Percentiles rank a stretch among this genome's conserved stretches.
Evolutionary conservation across 2,797 vertebrate genomes (phyloP).

Genomic region (Nothura maculosa): DNA sequence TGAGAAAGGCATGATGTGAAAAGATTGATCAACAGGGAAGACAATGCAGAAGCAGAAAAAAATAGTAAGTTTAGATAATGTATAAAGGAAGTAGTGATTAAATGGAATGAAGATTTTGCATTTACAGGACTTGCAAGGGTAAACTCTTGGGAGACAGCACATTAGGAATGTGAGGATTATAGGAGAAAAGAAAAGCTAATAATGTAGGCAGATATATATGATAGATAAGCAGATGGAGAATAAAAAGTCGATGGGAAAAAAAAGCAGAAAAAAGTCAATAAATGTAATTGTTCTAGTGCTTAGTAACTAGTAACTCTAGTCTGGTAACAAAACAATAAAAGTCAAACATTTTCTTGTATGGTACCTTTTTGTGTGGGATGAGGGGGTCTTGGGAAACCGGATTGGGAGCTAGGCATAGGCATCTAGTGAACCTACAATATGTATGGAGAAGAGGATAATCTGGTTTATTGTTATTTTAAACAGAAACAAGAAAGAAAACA

Average conservation of each 20-base stretch:
- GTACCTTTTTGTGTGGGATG: constrained; percentile 78
- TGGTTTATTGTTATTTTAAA: constrained; percentile 76
- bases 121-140: not conserved
- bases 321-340: constrained; percentile 68
- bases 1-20: not conserved
- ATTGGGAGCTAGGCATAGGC: constrained; percentile 76
- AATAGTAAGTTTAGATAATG: not conserved
- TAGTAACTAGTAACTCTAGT: too few relatives aligned
- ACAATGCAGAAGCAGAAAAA: not conserved
- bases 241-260: not conserved
- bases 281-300: constrained; percentile 48
- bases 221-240: not conserved
- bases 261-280: constrained; percentile 5
- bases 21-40: not conserved
- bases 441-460: constrained; percentile 75
- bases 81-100: not conserved
- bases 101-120: not conserved
- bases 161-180: not conserved
- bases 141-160: not conserved
- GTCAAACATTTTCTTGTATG: constrained; percentile 70
- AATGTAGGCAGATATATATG: not conserved
- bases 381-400: constrained; percentile 78
- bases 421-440: constrained; percentile 78
- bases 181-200: not conserved
- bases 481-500: constrained; percentile 69